Evolutionary conservation across 2,113 vertebrate genomes (phyloP), one percentile per base, ranked within the genome.

Genomic region (Alosa alosa): DNA sequence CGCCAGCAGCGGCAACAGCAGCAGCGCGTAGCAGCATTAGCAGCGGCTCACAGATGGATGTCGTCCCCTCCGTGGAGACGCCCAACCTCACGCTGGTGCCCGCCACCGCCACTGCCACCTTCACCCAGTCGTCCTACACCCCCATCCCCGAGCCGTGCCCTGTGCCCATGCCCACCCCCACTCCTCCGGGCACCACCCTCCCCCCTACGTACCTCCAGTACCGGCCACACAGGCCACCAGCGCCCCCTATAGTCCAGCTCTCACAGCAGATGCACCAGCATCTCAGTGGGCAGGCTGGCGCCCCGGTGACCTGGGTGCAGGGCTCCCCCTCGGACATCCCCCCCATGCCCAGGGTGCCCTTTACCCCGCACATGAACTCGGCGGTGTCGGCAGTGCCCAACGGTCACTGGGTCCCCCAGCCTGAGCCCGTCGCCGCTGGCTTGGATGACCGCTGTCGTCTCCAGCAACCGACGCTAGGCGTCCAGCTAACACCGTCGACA

Each of bases 241-340:
- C 84, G 13, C 11, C 86, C 31, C 84, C 90, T 45, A 87, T 91
- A 81, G 17, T 90, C 20, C 86, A 87, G 18, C 86, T 92, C 25
- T 47, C 88, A 18, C 91, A 91, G 84, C 68, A 13, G 0, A 22
- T 91, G 31, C 88, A 91, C 83, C 82, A 87, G 0, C 1, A 85
- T 8, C 3, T 75, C 47, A 87, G 45, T 5, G 64, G 47, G 18
- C 89, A 88, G 55, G 84, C 85, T 0, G 25, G 84, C 41, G 49
- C 45, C 0, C 47, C 31, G 0, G 89, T 86, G 83, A 82, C 64
- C 10, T 47, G 86, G 57, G 9, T 31, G 9, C 75, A 86, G 44
- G 85, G 45, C 15, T 46, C 44, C 47, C 64, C 50, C 0, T 15
- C 41, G 2, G 44, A 83, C 4, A 20, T 22, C 2, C 81, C 86